Evolutionary conservation across 2,888 invertebrate species (phyloP).

Genomic region (Chloroclysta siterata): DNA sequence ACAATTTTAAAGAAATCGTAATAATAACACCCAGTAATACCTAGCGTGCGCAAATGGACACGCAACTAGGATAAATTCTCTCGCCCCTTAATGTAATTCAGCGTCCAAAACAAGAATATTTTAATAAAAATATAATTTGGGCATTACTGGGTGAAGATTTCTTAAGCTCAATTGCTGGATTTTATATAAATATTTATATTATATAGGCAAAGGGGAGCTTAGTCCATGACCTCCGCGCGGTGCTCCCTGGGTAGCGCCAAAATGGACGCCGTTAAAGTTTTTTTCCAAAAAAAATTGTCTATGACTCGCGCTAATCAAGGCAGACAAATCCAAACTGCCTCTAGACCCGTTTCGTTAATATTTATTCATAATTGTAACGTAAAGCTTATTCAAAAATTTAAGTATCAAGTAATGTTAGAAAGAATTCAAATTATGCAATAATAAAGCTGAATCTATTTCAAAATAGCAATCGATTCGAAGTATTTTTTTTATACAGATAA

Average conservation of each 20-base stretch:
- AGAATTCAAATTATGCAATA: conserved; percentile 8
- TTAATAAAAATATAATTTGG: no score
- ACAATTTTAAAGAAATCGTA: conserved; percentile 27
- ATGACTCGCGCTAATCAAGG: conserved; percentile 46
- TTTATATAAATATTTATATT: conserved; percentile 34
- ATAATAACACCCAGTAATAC: background rate
- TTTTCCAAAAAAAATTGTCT: conserved; percentile 51
- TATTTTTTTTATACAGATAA: conserved; percentile 13
- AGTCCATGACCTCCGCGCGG: conserved; percentile 83
- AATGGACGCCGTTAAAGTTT: conserved; percentile 74
- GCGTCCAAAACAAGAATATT: no score
- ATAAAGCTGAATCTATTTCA: conserved; percentile 5
- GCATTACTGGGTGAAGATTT: background rate
- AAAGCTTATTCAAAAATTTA: conserved; percentile 5
- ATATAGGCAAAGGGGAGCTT: conserved; percentile 73
- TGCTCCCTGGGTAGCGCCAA: conserved; percentile 84
- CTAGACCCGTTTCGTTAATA: conserved; percentile 28
- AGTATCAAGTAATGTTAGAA: background rate
- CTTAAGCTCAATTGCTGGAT: conserved; percentile 40
- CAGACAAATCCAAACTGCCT: conserved; percentile 40
- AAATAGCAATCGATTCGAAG: conserved; percentile 13
- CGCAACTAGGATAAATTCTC: no score
- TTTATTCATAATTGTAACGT: conserved; percentile 9
- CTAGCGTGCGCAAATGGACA: no score
- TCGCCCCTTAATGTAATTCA: no score